Percentiles rank a stretch among this genome's conserved stretches.
Conservation (phyloP, 1,140 invertebrate genomes). For the Wiebesia pumilae region DNA sequence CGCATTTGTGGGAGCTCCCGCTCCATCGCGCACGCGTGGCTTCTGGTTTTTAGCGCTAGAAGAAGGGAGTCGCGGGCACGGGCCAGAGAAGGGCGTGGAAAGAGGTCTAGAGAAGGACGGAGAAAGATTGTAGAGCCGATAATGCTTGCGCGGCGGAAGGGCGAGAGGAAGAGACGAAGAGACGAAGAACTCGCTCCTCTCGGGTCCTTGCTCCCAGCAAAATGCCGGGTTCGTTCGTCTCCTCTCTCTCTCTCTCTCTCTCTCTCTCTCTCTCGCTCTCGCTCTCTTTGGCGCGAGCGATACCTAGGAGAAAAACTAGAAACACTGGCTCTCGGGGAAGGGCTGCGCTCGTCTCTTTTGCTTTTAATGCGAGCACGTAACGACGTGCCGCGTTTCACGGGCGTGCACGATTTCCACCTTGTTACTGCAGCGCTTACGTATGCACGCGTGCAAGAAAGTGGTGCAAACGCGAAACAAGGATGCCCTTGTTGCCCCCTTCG, state of each 20-base stretch:
- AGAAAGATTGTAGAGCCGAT: conserved; percentile 72
- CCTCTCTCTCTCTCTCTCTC: conserved; percentile 13
- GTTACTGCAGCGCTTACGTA: neutral
- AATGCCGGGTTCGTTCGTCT: conserved; percentile 75
- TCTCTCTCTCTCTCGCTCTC: neutral
- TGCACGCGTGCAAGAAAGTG: neutral
- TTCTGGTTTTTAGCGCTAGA: conserved; percentile 37
- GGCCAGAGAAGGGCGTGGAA: conserved; percentile 10
- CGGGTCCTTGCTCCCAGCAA: conserved; percentile 71
- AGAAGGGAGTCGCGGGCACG: neutral
- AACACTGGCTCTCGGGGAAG: conserved; percentile 3
- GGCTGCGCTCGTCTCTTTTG: neutral
- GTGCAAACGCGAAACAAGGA: too few relatives aligned
- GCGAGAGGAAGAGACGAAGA: conserved; percentile 3
- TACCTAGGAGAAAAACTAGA: conserved; percentile 29
- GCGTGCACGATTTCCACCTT: neutral
- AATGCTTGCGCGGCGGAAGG: conserved; percentile 55
- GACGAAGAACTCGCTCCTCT: neutral
- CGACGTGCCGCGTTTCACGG: conserved; percentile 14
- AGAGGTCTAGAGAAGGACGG: conserved; percentile 35
- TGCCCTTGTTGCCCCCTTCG: too few relatives aligned
- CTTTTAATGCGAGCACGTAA: conserved; percentile 16
- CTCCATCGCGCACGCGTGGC: conserved; percentile 12
- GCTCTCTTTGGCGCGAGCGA: neutral
- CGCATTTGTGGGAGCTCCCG: neutral